Percentiles rank a stretch among this genome's conserved stretches.
These are phyloP conservation scores for Platyrinchus mystaceus DNA, from an alignment of 2,797 vertebrate genomes.

Conservation along the genomic window DNA sequence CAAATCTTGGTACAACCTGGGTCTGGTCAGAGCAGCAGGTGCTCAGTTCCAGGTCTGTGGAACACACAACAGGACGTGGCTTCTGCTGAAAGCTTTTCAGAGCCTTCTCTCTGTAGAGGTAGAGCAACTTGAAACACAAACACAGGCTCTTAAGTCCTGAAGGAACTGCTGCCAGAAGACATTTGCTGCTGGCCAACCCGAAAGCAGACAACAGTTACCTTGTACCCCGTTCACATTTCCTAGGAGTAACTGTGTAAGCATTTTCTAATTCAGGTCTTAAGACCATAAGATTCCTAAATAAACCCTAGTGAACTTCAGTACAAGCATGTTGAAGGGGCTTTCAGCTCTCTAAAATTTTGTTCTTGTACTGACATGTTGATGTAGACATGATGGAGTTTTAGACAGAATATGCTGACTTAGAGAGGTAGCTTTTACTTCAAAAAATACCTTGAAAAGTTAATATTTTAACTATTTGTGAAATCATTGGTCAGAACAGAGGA, in stretches of 20 bases:
- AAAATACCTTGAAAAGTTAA: background rate
- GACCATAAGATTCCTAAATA: background rate
- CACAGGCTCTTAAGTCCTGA: background rate
- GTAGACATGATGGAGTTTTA: background rate
- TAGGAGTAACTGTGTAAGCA: background rate
- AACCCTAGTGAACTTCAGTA: background rate
- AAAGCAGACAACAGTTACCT: background rate
- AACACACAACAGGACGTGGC: background rate
- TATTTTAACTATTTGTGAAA: background rate
- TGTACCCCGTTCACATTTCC: background rate
- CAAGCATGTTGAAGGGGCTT: background rate
- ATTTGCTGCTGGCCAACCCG: background rate
- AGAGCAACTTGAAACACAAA: background rate
- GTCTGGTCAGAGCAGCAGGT: background rate
- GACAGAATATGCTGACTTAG: background rate
- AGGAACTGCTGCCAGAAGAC: background rate
- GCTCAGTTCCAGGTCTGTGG: background rate
- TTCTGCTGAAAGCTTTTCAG: background rate
- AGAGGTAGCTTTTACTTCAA: slow-evolving; percentile 41
- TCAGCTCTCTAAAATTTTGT: background rate
- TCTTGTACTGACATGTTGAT: background rate
- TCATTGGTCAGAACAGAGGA: background rate
- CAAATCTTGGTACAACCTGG: background rate
- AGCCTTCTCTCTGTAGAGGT: background rate
- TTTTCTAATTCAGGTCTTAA: background rate